These are phyloP conservation scores for Lobophora halterata DNA, from an alignment of 2,888 invertebrate species.

Conservation along the genomic window DNA sequence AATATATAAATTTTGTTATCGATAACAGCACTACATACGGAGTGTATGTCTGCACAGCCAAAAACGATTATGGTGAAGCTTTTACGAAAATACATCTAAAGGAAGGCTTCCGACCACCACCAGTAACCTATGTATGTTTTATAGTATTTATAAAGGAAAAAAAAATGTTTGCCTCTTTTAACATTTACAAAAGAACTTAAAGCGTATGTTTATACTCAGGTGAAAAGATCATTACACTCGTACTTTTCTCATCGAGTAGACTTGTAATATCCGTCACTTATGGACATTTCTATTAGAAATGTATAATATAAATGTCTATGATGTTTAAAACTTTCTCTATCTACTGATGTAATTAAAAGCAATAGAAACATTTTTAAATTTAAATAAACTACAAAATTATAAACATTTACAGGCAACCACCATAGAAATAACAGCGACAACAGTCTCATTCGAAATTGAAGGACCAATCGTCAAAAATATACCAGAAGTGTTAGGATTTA, in stretches of 20 bases:
- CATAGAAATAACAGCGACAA: slow-evolving; percentile 45
- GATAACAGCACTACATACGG: slow-evolving; percentile 50
- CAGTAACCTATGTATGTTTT: too few species aligned
- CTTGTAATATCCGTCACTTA: too few species aligned
- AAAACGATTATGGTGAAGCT: slow-evolving; percentile 50
- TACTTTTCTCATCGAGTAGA: too few species aligned
- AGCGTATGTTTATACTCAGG: too few species aligned
- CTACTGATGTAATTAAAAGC: too few species aligned
- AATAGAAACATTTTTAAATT: too few species aligned
- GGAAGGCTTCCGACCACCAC: slow-evolving; percentile 52
- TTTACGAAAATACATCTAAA: slow-evolving; percentile 44
- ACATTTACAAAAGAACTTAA: too few species aligned
- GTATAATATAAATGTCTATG: slow-evolving; percentile 12
- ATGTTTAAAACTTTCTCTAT: too few species aligned
- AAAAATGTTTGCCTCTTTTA: too few species aligned
- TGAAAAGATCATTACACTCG: too few species aligned
- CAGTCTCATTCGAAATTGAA: slow-evolving; percentile 52
- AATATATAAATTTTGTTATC: slow-evolving; percentile 36
- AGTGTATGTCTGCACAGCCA: slow-evolving; percentile 52
- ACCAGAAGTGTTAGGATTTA: slow-evolving; percentile 54
- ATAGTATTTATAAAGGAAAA: too few species aligned
- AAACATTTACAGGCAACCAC: slow-evolving; percentile 42
- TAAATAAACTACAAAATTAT: not conserved
- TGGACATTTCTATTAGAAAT: too few species aligned
- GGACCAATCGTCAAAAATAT: slow-evolving; percentile 41